Conservation (phyloP, 2,113 vertebrate species). For the Cercocebus atys region DNA sequence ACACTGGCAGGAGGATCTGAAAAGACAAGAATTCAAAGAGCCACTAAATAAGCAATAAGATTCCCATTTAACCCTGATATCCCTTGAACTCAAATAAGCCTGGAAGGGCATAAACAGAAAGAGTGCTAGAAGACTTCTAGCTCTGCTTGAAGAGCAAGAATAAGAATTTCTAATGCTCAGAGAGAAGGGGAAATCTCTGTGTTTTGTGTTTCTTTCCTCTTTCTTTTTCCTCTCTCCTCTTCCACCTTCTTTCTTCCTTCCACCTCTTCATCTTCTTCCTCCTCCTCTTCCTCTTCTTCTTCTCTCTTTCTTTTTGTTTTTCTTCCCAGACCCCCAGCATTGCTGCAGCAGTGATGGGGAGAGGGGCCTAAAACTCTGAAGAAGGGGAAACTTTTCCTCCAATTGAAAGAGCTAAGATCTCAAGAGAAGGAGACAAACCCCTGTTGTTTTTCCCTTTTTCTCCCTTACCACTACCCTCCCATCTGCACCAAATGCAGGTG, state of each 20-base stretch:
- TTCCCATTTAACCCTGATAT: too few species aligned
- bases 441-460: background rate
- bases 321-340: background rate
- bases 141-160: background rate
- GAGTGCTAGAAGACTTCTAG: too few species aligned
- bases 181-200: background rate
- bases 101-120: too few species aligned
- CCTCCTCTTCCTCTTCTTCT: too few species aligned
- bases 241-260: too few species aligned
- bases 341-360: background rate
- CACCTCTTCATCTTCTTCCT: too few species aligned
- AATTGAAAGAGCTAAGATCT: background rate
- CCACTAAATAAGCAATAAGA: too few species aligned
- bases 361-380: background rate
- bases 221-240: too few species aligned
- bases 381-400: background rate
- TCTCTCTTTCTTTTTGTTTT: background rate
- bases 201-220: too few species aligned
- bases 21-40: too few species aligned
- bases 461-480: background rate
- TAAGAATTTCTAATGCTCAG: background rate
- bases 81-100: background rate
- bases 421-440: background rate
- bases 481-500: background rate
- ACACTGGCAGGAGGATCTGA: too few species aligned